Base-by-base conservation (phyloP, 2,797 vertebrate species). In the Hyperoplus lanceolatus region DNA sequence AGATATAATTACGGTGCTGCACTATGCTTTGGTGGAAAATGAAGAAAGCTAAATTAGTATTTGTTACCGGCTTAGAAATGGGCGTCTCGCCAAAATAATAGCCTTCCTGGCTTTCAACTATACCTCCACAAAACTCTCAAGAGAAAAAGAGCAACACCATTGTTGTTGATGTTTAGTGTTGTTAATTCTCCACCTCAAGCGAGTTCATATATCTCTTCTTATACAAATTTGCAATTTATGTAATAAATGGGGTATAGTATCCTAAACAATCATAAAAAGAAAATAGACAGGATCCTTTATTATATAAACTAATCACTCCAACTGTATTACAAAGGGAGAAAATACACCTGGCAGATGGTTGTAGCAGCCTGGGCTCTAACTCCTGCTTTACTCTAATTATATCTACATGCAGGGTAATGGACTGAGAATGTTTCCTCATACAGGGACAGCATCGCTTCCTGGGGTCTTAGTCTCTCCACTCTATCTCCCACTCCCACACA, bases 321-420 rank as follows among this genome's bases (percentile, higher is more conserved):
- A 38, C 66, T 80, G 74, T 71, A 72, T 83, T 82, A 81, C 75
- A 86, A 88, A 87, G 75, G 29, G 29, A 75, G 66, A 38, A 84
- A 78, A 84, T 77, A 77, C 84, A 92, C 83, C 86, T 91, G 88
- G 88, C 93, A 94, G 91, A 93, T 92, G 92, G 90, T 75, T 83
- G 70, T 41, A 78, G 82, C 85, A 86, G 85, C 81, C 81, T 5
- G 55, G 78, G 70, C 86, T 82, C 80, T 93, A 85, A 88, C 82
- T 93, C 92, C 81, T 86, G 83, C 85, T 91, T 93, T 90, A 86
- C 80, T 85, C 84, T 93, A 89, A 93, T 94, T 91, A 88, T 90
- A 80, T 88, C 89, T 87, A 93, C 87, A 93, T 77, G 87, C 89
- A 89, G 89, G 92, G 87, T 94, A 94, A 94, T 94, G 89, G 89